Evolutionary conservation across 2,797 vertebrate genomes (phyloP).

Genomic region (Carduelis carduelis): DNA sequence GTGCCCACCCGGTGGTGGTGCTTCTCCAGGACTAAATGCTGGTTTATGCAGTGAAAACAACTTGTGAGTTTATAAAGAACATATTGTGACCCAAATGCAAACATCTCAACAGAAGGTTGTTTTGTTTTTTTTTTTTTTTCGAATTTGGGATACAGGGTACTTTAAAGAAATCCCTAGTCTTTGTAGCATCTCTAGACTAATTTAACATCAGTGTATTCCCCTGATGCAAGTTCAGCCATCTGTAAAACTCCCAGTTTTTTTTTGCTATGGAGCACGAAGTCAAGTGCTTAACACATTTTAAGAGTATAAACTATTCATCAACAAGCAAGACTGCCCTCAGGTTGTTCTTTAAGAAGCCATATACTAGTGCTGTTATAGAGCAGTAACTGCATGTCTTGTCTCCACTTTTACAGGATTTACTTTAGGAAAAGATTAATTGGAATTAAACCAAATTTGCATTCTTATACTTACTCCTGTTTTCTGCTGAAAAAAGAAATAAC

Average conservation of each 20-base stretch:
- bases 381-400: background rate
- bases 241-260: background rate
- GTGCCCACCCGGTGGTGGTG: background rate
- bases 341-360: background rate
- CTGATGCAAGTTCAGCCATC: background rate
- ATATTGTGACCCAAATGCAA: background rate
- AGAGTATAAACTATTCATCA: background rate
- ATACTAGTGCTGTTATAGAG: background rate
- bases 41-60: fast-evolving
- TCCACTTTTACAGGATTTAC: background rate
- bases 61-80: background rate
- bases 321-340: background rate
- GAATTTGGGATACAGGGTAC: background rate
- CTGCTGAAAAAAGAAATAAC: background rate
- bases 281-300: background rate
- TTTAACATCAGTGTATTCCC: background rate
- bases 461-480: background rate
- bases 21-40: background rate
- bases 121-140: background rate
- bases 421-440: background rate
- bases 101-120: background rate
- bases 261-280: background rate
- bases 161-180: background rate
- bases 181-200: background rate
- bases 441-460: background rate